phyloP scores from a whole-genome alignment of 1,140 invertebrate genomes.

The Caenorhabditis brenneri region DNA sequence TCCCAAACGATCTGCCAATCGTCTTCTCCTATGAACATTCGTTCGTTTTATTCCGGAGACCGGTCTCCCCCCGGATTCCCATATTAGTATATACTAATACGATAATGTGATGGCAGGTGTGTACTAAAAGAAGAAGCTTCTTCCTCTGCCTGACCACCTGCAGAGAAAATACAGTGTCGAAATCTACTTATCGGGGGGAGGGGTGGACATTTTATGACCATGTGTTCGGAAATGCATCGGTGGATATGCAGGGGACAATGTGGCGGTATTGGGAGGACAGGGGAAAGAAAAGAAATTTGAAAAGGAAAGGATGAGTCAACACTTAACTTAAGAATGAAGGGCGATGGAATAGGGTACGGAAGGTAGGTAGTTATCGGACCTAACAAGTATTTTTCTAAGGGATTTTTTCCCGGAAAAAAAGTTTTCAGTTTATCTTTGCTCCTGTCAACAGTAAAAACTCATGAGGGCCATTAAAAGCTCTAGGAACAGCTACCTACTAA shows the following conservation, averaged over 20 bases:
- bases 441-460: no score
- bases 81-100: conserved; percentile 24
- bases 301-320: background rate
- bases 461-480: no score
- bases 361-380: no score
- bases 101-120: background rate
- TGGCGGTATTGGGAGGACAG: background rate
- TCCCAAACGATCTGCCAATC: background rate
- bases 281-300: background rate
- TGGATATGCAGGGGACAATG: background rate
- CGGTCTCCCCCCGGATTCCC: no score
- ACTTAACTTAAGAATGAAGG: no score
- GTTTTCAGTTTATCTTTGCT: no score
- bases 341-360: no score
- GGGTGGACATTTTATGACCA: background rate
- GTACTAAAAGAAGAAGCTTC: background rate
- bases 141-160: background rate
- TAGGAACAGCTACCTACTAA: no score
- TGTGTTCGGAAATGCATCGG: conserved; percentile 17
- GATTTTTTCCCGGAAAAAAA: no score
- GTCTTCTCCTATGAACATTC: background rate
- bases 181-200: background rate
- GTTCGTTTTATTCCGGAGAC: background rate
- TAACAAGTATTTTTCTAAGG: no score
- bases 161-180: background rate